Evolutionary conservation across 2,888 invertebrate genomes (phyloP), one percentile per base, ranked within the genome.

Genomic region (Dynastes hyllus): DNA sequence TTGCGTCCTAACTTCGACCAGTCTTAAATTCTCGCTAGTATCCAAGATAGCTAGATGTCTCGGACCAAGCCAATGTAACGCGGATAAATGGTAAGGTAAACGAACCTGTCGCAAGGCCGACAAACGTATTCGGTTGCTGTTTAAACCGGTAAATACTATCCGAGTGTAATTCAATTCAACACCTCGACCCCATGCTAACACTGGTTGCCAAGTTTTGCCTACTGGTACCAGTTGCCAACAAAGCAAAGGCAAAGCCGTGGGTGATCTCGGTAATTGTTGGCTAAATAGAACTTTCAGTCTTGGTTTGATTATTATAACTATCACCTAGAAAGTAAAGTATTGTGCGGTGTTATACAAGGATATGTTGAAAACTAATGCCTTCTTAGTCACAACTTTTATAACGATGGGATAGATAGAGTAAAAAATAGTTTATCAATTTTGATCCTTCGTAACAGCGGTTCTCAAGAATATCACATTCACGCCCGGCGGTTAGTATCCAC

Each of bases 171-270:
- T 95, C 71, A 99, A 90, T 66, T 93, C 93, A 82, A 92, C 93
- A 73, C 96, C 95, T 70, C 98, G 92, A 0, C 95, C 98, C 87
- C 97, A 96, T 0, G 98, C 96, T 78, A 98, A 90, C 8, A 98
- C 95, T 13, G 97, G 97, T 83, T 93, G 91, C 55, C 92, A 90
- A 1, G 92, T 92, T 67, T 94, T 93, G 86, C 96, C 95, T 81
- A 96, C 95, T 9, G 96, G 92, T 16, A 96, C 96, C 89, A 96
- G 92, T 89, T 96, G 97, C 98, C 98, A 99, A 45, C 96, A 95
- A 32, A 99, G 90, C 67, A 98, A 92, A 0, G 99, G 99, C 50
- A 98, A 92, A 6, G 96, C 95, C 0, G 96, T 89, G 0, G 93
- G 92, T 67, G 87, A 86, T 65, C 95, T 94, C 76, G 93, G 93